phyloP scores from a whole-genome alignment of 2,888 invertebrate genomes.

The Erebia epiphron region DNA sequence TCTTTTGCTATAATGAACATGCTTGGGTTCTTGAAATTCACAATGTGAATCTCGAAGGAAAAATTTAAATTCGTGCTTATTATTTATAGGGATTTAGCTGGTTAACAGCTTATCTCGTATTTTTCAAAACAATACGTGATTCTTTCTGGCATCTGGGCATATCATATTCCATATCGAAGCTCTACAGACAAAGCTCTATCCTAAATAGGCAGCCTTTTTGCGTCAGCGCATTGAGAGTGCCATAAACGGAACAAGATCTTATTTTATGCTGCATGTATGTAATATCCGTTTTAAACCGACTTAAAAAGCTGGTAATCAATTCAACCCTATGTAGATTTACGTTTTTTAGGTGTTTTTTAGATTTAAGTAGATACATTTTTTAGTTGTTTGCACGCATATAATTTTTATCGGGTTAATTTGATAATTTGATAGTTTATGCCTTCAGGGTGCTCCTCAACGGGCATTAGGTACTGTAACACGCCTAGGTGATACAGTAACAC shows the following conservation, averaged over 20 bases:
- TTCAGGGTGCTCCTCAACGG: too few relatives aligned
- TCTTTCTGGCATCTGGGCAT: constrained; percentile 28
- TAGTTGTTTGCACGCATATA: too few relatives aligned
- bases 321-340: not conserved
- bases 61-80: too few relatives aligned
- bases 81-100: not conserved
- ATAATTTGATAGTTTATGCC: too few relatives aligned
- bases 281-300: not conserved
- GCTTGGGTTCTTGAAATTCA: not conserved
- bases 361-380: too few relatives aligned
- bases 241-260: constrained; percentile 9
- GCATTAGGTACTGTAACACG: too few relatives aligned
- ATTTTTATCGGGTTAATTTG: too few relatives aligned
- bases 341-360: too few relatives aligned
- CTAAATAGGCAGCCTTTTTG: constrained; percentile 32
- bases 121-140: constrained; percentile 24
- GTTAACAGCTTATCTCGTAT: not conserved
- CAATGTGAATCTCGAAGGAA: not conserved
- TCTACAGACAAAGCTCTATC: constrained; percentile 19
- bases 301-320: not conserved
- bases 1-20: not conserved
- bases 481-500: too few relatives aligned
- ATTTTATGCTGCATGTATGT: not conserved
- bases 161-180: constrained; percentile 32
- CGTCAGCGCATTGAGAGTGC: constrained; percentile 23